Evolutionary conservation across 2,797 vertebrate species (phyloP), one percentile per base, ranked within the genome.

Genomic region (Ispidina lecontei): DNA sequence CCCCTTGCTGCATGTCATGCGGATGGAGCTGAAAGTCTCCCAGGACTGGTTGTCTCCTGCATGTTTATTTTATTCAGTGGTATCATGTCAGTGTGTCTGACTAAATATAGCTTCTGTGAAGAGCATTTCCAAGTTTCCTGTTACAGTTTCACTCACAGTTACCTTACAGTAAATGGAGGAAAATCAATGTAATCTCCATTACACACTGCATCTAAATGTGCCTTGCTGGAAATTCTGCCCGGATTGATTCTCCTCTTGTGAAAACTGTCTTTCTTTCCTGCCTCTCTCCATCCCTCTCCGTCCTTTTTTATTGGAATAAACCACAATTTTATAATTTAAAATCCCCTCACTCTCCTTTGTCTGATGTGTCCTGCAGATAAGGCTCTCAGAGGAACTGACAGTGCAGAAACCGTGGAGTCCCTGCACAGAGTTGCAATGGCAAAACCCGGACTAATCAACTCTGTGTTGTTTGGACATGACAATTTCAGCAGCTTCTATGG

Each of bases 61-160:
- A 95, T 97, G 97, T 97, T 97, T 97, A 96, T 97, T 97, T 96
- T 97, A 96, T 96, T 97, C 94, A 78, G 96, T 96, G 95, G 97
- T 97, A 96, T 97, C 96, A 96, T 96, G 97, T 97, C 97, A 97
- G 95, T 95, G 94, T 84, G 96, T 97, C 95, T 94, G 93, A 88
- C 97, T 97, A 97, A 97, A 97, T 97, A 97, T 97, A 97, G 97
- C 96, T 94, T 77, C 93, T 84, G 91, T 89, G 96, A 93, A 96
- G 94, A 97, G 95, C 97, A 96, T 97, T 97, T 96, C 95, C 72
- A 91, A 96, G 95, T 97, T 95, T 97, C 97, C 94, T 95, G 91
- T 97, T 97, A 97, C 97, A 97, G 94, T 93, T 96, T 96, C 94
- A 55, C 89, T 96, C 41, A 0, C 86, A 92, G 93, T 96, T 96